Conservation (phyloP, 2,113 vertebrate species). For the Albula glossodonta region DNA sequence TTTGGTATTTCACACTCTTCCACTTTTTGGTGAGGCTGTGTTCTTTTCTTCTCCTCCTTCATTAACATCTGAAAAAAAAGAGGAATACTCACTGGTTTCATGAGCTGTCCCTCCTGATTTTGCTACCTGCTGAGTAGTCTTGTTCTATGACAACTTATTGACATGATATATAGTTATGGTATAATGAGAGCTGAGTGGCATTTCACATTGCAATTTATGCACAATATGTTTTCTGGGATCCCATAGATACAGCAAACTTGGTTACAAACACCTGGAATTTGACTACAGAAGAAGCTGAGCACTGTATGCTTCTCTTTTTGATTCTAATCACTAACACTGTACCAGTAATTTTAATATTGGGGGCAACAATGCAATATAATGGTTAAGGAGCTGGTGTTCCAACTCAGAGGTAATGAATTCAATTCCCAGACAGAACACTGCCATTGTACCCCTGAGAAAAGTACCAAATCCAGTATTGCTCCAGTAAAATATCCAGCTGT, state of each 20-base stretch:
- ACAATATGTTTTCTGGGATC: background rate
- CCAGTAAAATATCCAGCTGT: no score
- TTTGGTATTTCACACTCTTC: slow-evolving; percentile 45
- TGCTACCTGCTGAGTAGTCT: background rate
- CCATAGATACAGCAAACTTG: background rate
- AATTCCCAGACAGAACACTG: no score
- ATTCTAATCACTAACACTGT: no score
- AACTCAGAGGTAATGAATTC: no score
- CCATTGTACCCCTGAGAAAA: no score
- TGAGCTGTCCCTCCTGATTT: background rate
- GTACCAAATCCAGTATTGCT: no score
- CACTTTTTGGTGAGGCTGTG: slow-evolving; percentile 41
- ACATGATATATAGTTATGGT: background rate
- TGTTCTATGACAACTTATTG: background rate
- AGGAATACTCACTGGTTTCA: slow-evolving; percentile 7
- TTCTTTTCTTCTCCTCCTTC: slow-evolving; percentile 55
- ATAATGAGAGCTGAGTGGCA: background rate
- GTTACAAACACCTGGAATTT: background rate
- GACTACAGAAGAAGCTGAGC: background rate
- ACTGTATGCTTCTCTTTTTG: no score
- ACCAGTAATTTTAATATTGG: no score
- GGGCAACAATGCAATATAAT: no score
- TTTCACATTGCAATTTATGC: background rate
- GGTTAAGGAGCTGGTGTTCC: no score
- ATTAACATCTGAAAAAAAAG: slow-evolving; percentile 47